A percentile compares a stretch with the other conserved stretches of the same genome.
These are phyloP conservation scores for Asteroscopus sphinx DNA, from an alignment of 2,888 invertebrate genomes.

Conservation along the genomic window DNA sequence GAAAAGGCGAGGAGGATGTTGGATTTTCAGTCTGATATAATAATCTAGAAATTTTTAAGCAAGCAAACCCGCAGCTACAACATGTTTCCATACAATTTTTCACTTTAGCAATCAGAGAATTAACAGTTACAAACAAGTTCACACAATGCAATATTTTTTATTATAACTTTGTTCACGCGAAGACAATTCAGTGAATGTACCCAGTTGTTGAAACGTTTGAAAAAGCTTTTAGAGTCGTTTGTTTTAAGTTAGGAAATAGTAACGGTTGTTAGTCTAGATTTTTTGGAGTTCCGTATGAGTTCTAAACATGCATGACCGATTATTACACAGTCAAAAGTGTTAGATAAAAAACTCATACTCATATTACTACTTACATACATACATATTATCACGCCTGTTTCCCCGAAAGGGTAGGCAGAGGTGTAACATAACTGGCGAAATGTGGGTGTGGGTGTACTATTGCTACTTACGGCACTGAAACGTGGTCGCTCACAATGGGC, in stretches of 20 bases:
- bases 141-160: slow-evolving; percentile 37
- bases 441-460: too few species aligned
- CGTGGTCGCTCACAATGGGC: too few species aligned
- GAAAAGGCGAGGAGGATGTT: too few species aligned
- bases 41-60: too few species aligned
- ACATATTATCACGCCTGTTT: too few species aligned
- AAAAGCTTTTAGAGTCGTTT: slow-evolving; percentile 19
- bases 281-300: slow-evolving; percentile 13
- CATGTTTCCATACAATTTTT: slow-evolving; percentile 4
- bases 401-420: too few species aligned
- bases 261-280: slow-evolving; percentile 12
- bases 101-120: slow-evolving; percentile 40
- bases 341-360: too few species aligned
- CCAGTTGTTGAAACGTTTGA: slow-evolving; percentile 8
- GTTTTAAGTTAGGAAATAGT: slow-evolving; percentile 28
- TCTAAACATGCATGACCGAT: background rate
- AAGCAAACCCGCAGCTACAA: background rate
- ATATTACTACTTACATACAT: too few species aligned
- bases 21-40: too few species aligned
- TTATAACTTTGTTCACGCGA: slow-evolving; percentile 32
- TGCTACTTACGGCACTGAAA: too few species aligned
- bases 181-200: slow-evolving; percentile 46
- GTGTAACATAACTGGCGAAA: too few species aligned
- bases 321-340: too few species aligned
- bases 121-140: slow-evolving; percentile 35